A percentile compares a stretch with the other conserved stretches of the same genome.
Evolutionary conservation across 2,888 invertebrate species (phyloP).

Genomic region (Altica lythri): DNA sequence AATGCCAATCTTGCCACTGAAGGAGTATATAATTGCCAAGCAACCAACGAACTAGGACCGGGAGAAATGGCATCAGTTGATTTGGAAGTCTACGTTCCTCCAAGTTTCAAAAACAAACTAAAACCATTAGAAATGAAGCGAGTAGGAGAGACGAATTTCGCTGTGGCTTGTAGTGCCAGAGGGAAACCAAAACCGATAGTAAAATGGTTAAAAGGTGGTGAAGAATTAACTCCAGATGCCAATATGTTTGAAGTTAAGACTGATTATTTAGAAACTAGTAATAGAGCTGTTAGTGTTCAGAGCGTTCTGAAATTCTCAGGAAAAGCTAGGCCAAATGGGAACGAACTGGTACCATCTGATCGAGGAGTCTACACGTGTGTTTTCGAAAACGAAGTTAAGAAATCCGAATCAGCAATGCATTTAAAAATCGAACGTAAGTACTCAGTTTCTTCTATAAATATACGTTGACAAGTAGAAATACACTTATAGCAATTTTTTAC

Average conservation of each 20-base stretch:
- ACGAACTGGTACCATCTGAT: constrained; percentile 80
- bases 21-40: constrained; percentile 88
- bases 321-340: constrained; percentile 74
- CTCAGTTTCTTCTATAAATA: too few relatives aligned
- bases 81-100: constrained; percentile 86
- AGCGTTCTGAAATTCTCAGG: constrained; percentile 82
- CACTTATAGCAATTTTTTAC: too few relatives aligned
- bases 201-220: constrained; percentile 85
- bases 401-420: constrained; percentile 87
- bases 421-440: constrained; percentile 84
- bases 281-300: constrained; percentile 80
- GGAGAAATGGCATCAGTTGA: constrained; percentile 84
- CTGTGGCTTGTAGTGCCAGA: constrained; percentile 82
- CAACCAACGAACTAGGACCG: constrained; percentile 85
- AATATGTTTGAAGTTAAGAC: constrained; percentile 83
- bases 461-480: too few relatives aligned
- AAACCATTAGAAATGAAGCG: constrained; percentile 73
- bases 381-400: constrained; percentile 88
- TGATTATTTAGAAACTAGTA: constrained; percentile 75
- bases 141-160: constrained; percentile 78
- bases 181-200: constrained; percentile 86
- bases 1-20: constrained; percentile 85
- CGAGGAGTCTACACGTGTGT: constrained; percentile 86
- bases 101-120: constrained; percentile 79
- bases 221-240: constrained; percentile 75